phyloP scores from a whole-genome alignment of 2,888 invertebrate genomes.

The Eupithecia subumbrata region DNA sequence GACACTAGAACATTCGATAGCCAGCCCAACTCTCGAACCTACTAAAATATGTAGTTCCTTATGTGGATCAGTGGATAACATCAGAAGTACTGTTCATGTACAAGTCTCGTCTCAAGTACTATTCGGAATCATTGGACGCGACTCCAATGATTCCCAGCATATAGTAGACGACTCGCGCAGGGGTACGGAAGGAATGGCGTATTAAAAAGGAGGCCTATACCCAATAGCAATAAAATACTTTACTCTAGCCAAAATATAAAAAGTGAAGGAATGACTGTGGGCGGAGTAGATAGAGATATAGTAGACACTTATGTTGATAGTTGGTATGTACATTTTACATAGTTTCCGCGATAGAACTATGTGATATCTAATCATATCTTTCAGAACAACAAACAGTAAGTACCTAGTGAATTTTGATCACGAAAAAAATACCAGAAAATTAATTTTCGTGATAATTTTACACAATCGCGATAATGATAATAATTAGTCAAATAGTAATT shows the following conservation, averaged over 20 bases:
- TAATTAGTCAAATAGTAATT: neutral
- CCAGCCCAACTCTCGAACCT: too few species aligned
- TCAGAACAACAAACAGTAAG: neutral
- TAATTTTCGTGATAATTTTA: neutral
- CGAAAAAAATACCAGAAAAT: neutral
- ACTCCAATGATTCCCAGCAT: too few species aligned
- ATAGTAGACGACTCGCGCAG: too few species aligned
- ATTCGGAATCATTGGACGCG: too few species aligned
- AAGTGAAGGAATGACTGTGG: neutral
- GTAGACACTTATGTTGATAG: neutral
- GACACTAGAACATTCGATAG: neutral
- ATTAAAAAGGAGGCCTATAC: too few species aligned
- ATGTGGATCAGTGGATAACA: too few species aligned
- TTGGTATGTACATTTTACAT: neutral
- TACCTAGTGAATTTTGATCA: conserved; percentile 1
- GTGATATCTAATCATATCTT: conserved; percentile 7
- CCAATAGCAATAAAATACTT: too few species aligned
- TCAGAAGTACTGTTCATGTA: too few species aligned
- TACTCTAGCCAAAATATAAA: neutral
- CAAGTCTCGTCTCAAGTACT: too few species aligned
- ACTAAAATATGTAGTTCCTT: too few species aligned
- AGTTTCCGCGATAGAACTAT: neutral
- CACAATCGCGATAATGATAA: neutral
- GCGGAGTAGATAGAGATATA: neutral
- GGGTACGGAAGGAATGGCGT: too few species aligned